Conservation (phyloP, 1,140 invertebrate species). For the Parapsyche elsis region DNA sequence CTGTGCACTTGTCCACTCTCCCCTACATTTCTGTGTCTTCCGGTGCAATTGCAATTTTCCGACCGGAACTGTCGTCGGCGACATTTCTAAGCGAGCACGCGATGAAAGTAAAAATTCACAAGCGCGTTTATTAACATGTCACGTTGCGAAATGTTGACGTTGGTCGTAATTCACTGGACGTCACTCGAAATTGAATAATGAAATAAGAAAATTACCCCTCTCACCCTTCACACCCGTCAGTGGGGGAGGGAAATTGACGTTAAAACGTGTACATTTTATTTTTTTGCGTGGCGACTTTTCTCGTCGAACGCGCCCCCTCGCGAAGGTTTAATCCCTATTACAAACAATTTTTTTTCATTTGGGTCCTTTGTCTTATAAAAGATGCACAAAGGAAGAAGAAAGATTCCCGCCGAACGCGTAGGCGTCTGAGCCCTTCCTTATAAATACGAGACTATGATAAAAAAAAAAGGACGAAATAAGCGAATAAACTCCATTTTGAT, state of each 20-base stretch:
- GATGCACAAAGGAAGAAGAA: constrained; percentile 43
- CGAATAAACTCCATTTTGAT: constrained; percentile 15
- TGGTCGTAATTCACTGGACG: no score
- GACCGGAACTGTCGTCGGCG: neutral
- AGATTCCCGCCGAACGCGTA: constrained; percentile 2
- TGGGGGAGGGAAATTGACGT: neutral
- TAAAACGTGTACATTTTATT: neutral
- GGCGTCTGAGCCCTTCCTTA: constrained; percentile 37
- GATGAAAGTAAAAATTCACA: neutral
- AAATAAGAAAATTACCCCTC: no score
- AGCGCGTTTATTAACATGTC: constrained; percentile 8
- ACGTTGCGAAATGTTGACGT: no score
- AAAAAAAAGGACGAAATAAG: constrained; percentile 40
- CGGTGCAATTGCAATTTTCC: neutral
- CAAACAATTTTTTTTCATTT: constrained; percentile 54
- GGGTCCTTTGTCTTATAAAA: constrained; percentile 56
- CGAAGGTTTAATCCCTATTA: constrained; percentile 51
- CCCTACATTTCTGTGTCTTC: neutral
- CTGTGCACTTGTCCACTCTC: neutral
- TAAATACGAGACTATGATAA: constrained; percentile 34
- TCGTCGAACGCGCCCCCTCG: neutral
- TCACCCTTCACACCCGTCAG: no score
- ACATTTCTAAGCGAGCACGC: constrained; percentile 1
- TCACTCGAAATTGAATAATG: no score
- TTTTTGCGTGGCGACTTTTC: neutral